phyloP scores from a whole-genome alignment of 2,797 vertebrate genomes.

The Ptychadena robeensis region DNA sequence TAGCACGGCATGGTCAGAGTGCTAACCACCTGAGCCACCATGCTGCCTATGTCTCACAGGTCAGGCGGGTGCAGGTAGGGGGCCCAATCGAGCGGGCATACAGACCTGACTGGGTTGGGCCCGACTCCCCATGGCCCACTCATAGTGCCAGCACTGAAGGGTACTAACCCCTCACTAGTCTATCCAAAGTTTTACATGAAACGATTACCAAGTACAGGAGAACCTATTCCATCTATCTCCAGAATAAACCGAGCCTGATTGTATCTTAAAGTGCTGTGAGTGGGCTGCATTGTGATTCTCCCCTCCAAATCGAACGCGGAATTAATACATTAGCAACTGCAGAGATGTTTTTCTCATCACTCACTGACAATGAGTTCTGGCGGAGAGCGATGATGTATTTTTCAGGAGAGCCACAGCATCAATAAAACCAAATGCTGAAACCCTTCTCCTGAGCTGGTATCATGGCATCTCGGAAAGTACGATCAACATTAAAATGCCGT shows the following conservation, averaged over 20 bases:
- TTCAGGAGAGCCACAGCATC: slow-evolving; percentile 11
- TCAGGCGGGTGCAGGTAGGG: too few relatives aligned
- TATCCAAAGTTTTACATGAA: neutral
- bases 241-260: neutral
- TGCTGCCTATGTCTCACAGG: too few relatives aligned
- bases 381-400: neutral
- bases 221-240: neutral
- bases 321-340: slow-evolving; percentile 3
- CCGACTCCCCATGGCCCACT: too few relatives aligned
- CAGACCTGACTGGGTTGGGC: too few relatives aligned
- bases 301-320: neutral
- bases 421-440: slow-evolving; percentile 15
- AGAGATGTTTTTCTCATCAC: slow-evolving; percentile 27
- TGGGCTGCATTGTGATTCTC: neutral
- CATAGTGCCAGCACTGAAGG: too few relatives aligned
- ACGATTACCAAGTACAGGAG: neutral
- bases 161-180: too few relatives aligned
- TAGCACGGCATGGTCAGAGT: too few relatives aligned
- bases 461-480: slow-evolving; percentile 19
- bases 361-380: neutral
- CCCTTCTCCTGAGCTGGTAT: neutral
- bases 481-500: slow-evolving; percentile 22
- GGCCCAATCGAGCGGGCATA: too few relatives aligned
- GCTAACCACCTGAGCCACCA: too few relatives aligned
- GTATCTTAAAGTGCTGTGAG: slow-evolving; percentile 27